Conservation (phyloP, 2,113 vertebrate genomes). For the Chauna torquata region DNA sequence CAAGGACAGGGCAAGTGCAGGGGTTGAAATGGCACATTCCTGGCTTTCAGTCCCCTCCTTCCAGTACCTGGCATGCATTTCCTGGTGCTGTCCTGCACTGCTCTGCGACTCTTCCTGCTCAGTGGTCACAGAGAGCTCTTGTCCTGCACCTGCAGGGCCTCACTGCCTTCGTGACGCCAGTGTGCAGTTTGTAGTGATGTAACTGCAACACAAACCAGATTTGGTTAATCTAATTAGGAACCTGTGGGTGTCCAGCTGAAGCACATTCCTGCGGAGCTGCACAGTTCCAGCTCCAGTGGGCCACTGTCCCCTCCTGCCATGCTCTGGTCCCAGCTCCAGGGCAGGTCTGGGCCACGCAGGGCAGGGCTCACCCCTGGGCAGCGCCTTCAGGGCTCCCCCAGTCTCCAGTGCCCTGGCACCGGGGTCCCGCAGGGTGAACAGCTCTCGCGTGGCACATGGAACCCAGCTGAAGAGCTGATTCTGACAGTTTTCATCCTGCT, state of each 20-base stretch:
- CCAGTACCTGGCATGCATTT: background rate
- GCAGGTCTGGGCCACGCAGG: background rate
- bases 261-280: fast-evolving
- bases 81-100: background rate
- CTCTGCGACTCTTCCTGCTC: background rate
- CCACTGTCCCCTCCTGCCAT: background rate
- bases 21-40: fast-evolving
- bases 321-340: too few relatives aligned
- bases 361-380: fast-evolving
- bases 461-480: constrained; percentile 5
- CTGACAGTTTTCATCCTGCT: background rate
- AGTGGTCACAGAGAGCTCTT: background rate
- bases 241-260: background rate
- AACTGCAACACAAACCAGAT: too few relatives aligned
- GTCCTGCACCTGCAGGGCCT: background rate
- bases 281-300: fast-evolving
- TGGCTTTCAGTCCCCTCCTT: background rate
- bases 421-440: background rate
- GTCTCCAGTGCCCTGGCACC: background rate
- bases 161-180: background rate
- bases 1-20: fast-evolving
- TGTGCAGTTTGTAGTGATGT: fast-evolving
- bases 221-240: background rate
- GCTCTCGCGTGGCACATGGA: background rate
- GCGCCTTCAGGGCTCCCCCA: background rate